A percentile compares a stretch with the other conserved stretches of the same genome.
These are phyloP conservation scores for Alviniconcha marisindica DNA, from an alignment of 1,140 invertebrate species.

Conservation along the genomic window DNA sequence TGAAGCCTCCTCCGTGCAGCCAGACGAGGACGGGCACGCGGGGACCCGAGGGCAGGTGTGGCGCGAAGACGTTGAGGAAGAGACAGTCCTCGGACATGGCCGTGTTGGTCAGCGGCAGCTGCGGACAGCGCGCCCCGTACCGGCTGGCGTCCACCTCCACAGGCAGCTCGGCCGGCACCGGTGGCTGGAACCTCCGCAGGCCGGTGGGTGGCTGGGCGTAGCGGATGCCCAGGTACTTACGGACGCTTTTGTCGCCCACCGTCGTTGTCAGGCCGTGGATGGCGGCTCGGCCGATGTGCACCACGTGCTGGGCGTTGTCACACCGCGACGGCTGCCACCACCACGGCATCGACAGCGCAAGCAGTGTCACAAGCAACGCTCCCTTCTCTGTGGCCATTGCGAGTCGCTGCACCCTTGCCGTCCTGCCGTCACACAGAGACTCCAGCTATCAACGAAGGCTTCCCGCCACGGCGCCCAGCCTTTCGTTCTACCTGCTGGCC, in stretches of 20 bases:
- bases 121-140: slow-evolving; percentile 28
- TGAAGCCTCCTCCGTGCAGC: slow-evolving; percentile 55
- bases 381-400: no score
- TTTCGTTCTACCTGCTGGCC: no score
- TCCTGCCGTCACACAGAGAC: no score
- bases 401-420: no score
- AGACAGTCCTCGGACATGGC: slow-evolving; percentile 58
- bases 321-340: no score
- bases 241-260: background rate
- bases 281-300: no score
- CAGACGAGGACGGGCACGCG: slow-evolving; percentile 48
- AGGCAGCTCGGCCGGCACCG: background rate
- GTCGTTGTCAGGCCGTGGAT: background rate
- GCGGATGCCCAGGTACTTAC: slow-evolving; percentile 33
- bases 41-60: background rate
- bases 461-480: no score
- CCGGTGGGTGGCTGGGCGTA: slow-evolving; percentile 31
- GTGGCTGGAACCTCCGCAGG: slow-evolving; percentile 10
- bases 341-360: no score
- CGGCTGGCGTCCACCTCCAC: slow-evolving; percentile 3
- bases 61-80: slow-evolving; percentile 55
- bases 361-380: no score
- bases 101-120: background rate
- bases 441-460: no score
- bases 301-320: no score